Percentiles rank a stretch among this genome's conserved stretches.
These are phyloP conservation scores for Poeciliopsis prolifica DNA, from an alignment of 2,113 vertebrate genomes.

Conservation along the genomic window DNA sequence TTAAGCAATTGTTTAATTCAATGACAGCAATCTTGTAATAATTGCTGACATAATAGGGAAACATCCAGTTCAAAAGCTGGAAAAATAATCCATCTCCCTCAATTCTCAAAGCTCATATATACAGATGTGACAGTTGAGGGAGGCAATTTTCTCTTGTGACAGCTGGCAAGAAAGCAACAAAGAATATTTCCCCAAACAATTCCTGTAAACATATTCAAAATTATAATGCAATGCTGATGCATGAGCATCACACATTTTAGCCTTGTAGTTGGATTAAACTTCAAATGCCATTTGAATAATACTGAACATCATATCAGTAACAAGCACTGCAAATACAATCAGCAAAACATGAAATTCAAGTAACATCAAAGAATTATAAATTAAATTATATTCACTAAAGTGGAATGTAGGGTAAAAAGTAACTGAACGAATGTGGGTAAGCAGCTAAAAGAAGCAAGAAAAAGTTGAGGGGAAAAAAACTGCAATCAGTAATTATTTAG, in stretches of 20 bases:
- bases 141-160: not conserved
- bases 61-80: not conserved
- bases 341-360: too few species aligned
- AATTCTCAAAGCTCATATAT: not conserved
- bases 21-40: not conserved
- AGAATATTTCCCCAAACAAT: not conserved
- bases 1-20: not conserved
- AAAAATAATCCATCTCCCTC: not conserved
- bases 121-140: not conserved
- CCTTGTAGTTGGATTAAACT: too few species aligned
- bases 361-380: too few species aligned
- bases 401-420: not conserved
- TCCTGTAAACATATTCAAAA: not conserved
- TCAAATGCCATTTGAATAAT: not conserved
- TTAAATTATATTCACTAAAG: too few species aligned
- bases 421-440: not conserved
- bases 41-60: not conserved
- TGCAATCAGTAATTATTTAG: not conserved
- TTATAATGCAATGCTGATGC: too few species aligned
- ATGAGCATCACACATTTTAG: too few species aligned
- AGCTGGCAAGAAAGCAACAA: not conserved
- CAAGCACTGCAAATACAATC: not conserved
- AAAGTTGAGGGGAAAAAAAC: not conserved
- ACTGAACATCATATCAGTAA: not conserved
- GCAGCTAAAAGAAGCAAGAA: not conserved